Percentiles rank a stretch among this genome's conserved stretches.
These are phyloP conservation scores for Aegithalos caudatus DNA, from an alignment of 2,113 vertebrate species.

Conservation along the genomic window DNA sequence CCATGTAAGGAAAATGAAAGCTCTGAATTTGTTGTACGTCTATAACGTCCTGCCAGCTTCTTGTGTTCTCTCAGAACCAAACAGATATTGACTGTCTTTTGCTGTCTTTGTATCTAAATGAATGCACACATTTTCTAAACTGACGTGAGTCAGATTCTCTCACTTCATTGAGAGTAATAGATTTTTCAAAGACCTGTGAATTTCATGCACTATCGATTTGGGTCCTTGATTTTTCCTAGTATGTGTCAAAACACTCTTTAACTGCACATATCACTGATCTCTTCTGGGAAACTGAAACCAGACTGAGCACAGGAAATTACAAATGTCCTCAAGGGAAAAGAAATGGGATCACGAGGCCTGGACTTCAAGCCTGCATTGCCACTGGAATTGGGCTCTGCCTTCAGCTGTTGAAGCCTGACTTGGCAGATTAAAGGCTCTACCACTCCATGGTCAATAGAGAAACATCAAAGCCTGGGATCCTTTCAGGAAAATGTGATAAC, in stretches of 20 bases:
- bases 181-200: neutral
- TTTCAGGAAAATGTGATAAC: neutral
- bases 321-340: constrained; percentile 8
- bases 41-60: fast-evolving
- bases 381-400: neutral
- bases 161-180: neutral
- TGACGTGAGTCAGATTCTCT: neutral
- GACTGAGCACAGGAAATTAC: neutral
- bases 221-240: neutral
- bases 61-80: neutral
- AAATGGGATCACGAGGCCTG: neutral
- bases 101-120: neutral
- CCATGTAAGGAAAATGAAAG: neutral
- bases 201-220: neutral
- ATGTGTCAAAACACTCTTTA: neutral
- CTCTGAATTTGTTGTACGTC: neutral
- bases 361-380: neutral
- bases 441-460: neutral
- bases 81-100: neutral
- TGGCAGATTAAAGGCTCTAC: neutral
- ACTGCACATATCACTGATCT: neutral
- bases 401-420: neutral
- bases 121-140: neutral
- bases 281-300: constrained; percentile 5
- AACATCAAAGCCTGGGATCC: neutral